Percentiles rank a stretch among this genome's conserved stretches.
phyloP scores from a whole-genome alignment of 2,888 invertebrate genomes.

The Aporophyla lueneburgensis region DNA sequence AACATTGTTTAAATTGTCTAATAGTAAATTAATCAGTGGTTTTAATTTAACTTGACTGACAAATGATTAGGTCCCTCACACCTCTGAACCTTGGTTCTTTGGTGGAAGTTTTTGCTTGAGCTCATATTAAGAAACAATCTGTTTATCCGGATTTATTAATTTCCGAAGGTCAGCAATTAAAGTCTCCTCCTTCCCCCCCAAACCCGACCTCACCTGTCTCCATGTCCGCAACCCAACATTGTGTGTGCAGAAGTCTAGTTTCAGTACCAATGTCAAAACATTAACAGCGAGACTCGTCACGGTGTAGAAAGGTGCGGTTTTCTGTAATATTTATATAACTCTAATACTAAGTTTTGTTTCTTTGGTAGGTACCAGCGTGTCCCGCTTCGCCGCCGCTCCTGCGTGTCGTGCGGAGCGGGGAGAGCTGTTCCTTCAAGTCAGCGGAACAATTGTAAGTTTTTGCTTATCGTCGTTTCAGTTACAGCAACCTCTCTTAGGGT shows the following conservation, averaged over 20 bases:
- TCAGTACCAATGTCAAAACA: not conserved
- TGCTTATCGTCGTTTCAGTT: not conserved
- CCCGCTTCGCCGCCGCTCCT: slow-evolving; percentile 19
- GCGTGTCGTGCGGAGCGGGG: slow-evolving; percentile 16
- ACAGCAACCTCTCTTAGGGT: not conserved
- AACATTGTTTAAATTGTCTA: not conserved
- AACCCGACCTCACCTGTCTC: not conserved
- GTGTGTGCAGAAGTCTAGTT: not conserved
- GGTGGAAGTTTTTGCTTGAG: not conserved
- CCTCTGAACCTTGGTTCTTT: not conserved
- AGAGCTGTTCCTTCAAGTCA: not conserved
- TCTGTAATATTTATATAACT: not conserved
- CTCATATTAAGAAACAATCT: not conserved
- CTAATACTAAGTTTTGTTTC: not conserved
- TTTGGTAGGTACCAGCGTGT: not conserved
- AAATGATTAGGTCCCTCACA: not conserved
- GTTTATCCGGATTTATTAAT: not conserved
- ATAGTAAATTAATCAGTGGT: not conserved
- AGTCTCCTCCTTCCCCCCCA: not conserved
- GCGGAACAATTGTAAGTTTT: slow-evolving; percentile 4
- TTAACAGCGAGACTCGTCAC: not conserved
- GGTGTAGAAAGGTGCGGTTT: not conserved
- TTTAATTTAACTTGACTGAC: not conserved
- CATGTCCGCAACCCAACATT: not conserved
- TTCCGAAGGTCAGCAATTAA: not conserved